Evolutionary conservation across 2,113 vertebrate species (phyloP), one percentile per base, ranked within the genome.

Genomic region (Gambusia holbrooki): DNA sequence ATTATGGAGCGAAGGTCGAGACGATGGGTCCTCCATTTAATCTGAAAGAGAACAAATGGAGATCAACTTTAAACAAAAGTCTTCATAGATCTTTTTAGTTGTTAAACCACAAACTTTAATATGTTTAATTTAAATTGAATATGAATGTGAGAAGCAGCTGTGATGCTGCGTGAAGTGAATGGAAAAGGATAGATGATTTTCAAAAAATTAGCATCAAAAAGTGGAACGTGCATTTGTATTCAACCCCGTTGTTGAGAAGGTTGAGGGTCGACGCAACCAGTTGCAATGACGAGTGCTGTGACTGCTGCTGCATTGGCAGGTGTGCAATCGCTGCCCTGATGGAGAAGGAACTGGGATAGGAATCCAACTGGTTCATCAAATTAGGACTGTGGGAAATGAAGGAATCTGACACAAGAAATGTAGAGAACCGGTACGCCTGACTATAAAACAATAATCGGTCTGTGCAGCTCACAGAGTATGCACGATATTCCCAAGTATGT

Each of bases 1-100:
- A 32, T 82, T 85, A 25, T 5, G 7, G 1, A 14, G 3, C 15
- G 69, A 51, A 25, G 5, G n/a, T 3, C 42, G 29, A 63, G 4
- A 1, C 2, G 7, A 0, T 0, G 27, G 10, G 3, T 66, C 13
- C 72, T 86, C 91, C 92, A 92, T 93, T 29, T 71, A 65, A 72
- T 63, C 88, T 89, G 68, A 22, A 8, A 17, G 42, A 71, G 45
- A 8, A 33, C 15, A 74, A n/a, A 30, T 14, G 25, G 10, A 10
- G 33, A 51, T 33, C 12, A 4, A 17, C 25, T 42, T 42, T 32
- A 17, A 64, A 2, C 45, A 32, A 58, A 58, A n/a, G 51, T n/a
- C 45, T 14, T 61, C 25, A 61, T 28, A 61, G n/a, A 4, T 5
- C 45, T 6, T 48, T 19, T 6, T 1, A 5, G 4, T 42, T 15